These are phyloP conservation scores for Noturus placidus DNA, from an alignment of 2,113 vertebrate species.

Conservation along the genomic window DNA sequence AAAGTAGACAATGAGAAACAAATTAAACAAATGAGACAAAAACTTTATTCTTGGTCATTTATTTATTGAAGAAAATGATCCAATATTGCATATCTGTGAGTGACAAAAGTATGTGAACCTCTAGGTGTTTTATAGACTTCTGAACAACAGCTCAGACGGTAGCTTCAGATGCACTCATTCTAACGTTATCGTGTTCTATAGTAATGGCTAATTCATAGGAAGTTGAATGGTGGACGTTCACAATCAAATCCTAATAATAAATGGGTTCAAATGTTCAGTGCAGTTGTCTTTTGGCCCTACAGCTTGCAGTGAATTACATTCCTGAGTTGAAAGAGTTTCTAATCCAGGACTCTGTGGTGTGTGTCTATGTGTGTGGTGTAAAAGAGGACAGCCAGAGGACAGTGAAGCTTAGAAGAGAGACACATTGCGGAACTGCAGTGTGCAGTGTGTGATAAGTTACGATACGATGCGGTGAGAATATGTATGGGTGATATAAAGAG, in stretches of 20 bases:
- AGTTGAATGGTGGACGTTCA: background rate
- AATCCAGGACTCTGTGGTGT: background rate
- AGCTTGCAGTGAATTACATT: background rate
- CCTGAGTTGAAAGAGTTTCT: background rate
- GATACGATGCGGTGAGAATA: background rate
- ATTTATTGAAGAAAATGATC: too few species aligned
- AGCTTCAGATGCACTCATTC: background rate
- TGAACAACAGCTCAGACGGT: background rate
- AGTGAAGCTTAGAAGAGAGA: background rate
- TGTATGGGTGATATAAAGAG: background rate
- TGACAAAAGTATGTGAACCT: too few species aligned
- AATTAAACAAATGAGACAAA: too few species aligned
- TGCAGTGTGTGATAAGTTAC: background rate
- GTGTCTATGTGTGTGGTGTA: background rate
- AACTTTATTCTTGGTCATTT: too few species aligned
- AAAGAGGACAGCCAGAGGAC: slow-evolving; percentile 3
- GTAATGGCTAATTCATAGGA: background rate
- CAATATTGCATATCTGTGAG: too few species aligned
- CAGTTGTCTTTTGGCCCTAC: background rate
- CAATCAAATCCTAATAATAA: background rate
- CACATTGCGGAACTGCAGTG: background rate
- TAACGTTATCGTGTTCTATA: background rate
- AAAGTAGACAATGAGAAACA: too few species aligned
- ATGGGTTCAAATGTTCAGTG: background rate
- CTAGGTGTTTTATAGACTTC: background rate